Evolutionary conservation across 2,113 vertebrate species (phyloP).

Genomic region (Spermophilus dauricus): DNA sequence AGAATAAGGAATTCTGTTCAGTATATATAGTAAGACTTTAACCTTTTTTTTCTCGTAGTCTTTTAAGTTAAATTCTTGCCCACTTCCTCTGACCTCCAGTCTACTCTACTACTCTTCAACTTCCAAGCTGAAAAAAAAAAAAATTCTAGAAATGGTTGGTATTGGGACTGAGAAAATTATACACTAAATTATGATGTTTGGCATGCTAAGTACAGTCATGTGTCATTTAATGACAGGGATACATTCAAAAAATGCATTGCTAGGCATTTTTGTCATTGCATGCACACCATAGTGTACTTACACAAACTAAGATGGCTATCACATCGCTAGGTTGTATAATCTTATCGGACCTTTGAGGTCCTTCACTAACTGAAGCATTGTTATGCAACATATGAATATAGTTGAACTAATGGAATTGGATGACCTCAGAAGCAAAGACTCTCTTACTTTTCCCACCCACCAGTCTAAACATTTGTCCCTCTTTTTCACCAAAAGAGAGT

Average conservation of each 20-base stretch:
- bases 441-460: background rate
- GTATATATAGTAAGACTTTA: background rate
- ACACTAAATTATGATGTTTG: background rate
- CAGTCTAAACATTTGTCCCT: background rate
- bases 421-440: background rate
- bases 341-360: background rate
- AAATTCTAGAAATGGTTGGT: background rate
- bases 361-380: background rate
- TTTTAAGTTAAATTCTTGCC: background rate
- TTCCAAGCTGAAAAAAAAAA: background rate
- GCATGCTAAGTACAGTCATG: background rate
- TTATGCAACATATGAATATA: background rate
- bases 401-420: background rate
- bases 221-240: background rate
- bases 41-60: background rate
- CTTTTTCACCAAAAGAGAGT: background rate
- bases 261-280: background rate
- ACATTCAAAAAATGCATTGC: background rate
- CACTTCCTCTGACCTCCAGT: background rate
- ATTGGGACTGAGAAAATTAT: background rate
- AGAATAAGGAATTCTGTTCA: background rate
- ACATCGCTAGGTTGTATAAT: too few relatives aligned
- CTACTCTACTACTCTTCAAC: background rate
- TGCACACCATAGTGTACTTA: background rate
- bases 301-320: background rate